These are phyloP conservation scores for Galemys pyrenaicus DNA, from an alignment of 2,113 vertebrate genomes.

Conservation along the genomic window DNA sequence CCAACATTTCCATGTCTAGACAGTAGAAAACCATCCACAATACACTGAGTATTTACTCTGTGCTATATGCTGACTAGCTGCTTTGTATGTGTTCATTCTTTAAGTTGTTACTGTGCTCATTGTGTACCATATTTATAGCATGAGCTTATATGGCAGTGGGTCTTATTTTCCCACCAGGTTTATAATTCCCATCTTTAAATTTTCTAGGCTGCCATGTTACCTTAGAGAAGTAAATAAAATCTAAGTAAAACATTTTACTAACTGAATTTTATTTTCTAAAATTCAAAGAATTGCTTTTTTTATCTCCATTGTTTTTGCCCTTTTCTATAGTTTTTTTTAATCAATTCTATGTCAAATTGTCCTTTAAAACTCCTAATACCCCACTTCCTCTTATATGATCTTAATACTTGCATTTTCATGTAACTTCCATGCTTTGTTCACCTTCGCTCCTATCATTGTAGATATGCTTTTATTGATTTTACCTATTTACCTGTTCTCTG, in stretches of 20 bases:
- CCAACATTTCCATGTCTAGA: not conserved
- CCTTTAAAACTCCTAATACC: not conserved
- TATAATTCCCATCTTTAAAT: not conserved
- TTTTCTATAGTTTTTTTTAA: not conserved
- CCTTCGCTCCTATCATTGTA: not conserved
- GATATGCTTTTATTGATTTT: not conserved
- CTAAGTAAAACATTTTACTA: not conserved
- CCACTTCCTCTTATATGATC: not conserved
- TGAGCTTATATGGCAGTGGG: not conserved
- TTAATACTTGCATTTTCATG: not conserved
- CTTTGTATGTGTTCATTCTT: not conserved
- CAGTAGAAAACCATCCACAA: not conserved
- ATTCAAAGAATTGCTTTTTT: conserved; percentile 7
- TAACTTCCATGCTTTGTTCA: not conserved
- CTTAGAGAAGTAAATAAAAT: conserved; percentile 13
- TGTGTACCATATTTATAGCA: no score
- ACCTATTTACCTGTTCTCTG: not conserved
- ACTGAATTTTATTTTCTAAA: not conserved
- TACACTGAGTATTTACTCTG: not conserved
- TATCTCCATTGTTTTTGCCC: not conserved
- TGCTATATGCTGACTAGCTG: not conserved
- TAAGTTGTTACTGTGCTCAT: not conserved
- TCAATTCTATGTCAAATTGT: not conserved
- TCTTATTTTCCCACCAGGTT: not conserved
- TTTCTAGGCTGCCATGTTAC: not conserved